Percentiles rank a stretch among this genome's conserved stretches.
phyloP scores from a whole-genome alignment of 2,797 vertebrate species.

The Parauchenoglanis ngamensis region DNA sequence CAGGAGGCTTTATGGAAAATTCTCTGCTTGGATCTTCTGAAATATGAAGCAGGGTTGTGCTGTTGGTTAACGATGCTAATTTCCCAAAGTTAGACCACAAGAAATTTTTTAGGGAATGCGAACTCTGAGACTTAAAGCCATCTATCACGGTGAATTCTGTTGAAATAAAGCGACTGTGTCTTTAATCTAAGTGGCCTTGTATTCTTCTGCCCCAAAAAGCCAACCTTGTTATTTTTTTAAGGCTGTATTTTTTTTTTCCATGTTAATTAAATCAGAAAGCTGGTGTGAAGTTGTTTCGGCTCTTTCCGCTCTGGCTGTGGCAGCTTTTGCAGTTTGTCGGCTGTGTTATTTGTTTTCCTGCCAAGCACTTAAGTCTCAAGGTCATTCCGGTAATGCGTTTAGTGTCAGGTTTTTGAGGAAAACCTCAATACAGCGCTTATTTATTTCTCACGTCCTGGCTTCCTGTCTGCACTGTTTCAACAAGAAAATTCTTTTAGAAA shows the following conservation, averaged over 20 bases:
- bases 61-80: neutral
- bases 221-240: neutral
- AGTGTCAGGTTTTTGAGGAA: conserved; percentile 10
- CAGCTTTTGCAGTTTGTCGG: neutral
- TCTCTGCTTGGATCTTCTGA: neutral
- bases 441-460: neutral
- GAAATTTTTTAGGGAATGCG: neutral
- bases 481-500: neutral
- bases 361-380: conserved; percentile 7
- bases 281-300: neutral
- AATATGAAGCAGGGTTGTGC: neutral
- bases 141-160: neutral
- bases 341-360: neutral
- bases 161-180: neutral
- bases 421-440: neutral
- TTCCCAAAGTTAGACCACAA: neutral
- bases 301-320: neutral
- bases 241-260: too few relatives aligned
- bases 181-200: neutral
- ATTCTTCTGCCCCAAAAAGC: too few relatives aligned
- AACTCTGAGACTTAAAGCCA: neutral
- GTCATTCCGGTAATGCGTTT: conserved; percentile 19
- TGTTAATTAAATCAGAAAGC: conserved; percentile 1
- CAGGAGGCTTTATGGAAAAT: neutral
- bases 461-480: conserved; percentile 1